These are phyloP conservation scores for Atherinomorus stipes DNA, from an alignment of 2,113 vertebrate species.

Conservation along the genomic window DNA sequence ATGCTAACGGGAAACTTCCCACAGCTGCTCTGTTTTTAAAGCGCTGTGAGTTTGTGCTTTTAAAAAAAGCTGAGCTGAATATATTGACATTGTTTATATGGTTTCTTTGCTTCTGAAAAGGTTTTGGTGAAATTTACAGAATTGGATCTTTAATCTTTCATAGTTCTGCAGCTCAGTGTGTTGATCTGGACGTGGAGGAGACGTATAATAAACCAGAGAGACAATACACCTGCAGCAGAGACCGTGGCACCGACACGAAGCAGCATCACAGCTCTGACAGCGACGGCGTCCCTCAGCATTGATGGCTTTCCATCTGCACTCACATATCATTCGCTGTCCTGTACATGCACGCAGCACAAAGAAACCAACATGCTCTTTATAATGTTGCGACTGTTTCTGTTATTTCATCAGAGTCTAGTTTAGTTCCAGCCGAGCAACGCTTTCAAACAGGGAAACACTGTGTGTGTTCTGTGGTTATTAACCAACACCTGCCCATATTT, in stretches of 20 bases:
- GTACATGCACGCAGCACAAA: neutral
- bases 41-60: too few relatives aligned
- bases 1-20: too few relatives aligned
- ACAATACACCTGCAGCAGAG: conserved; percentile 58
- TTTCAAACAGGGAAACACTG: neutral
- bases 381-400: neutral
- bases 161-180: neutral
- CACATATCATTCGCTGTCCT: neutral
- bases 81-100: too few relatives aligned
- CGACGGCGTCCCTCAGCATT: conserved; percentile 15
- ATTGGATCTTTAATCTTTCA: neutral
- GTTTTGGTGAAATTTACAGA: too few relatives aligned
- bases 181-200: conserved; percentile 3
- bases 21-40: too few relatives aligned
- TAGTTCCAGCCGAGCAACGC: neutral
- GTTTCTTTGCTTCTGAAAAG: too few relatives aligned
- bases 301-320: neutral
- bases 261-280: conserved; percentile 1
- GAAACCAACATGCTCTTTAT: neutral
- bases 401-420: neutral
- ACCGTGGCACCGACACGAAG: conserved; percentile 16
- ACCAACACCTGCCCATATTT: neutral
- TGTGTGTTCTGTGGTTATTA: too few relatives aligned
- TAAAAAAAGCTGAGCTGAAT: too few relatives aligned
- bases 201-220: conserved; percentile 35